Conservation (phyloP, 2,888 invertebrate species). For the Dicranocentrus wangi region DNA sequence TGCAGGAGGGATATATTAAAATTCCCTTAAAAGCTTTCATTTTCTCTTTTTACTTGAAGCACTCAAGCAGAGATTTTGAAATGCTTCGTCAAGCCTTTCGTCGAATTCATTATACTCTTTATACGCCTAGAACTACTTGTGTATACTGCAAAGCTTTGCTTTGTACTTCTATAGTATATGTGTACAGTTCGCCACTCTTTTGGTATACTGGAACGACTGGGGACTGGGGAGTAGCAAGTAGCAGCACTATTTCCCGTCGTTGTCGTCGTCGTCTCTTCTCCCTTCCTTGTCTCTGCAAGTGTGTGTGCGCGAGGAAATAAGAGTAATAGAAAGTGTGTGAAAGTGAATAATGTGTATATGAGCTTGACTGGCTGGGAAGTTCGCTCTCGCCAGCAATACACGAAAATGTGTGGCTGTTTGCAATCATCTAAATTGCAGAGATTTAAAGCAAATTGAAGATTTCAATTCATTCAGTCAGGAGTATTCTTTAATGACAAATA, state of each 20-base stretch:
- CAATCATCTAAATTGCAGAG: slow-evolving; percentile 62
- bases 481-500: slow-evolving; percentile 54
- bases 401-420: slow-evolving; percentile 46
- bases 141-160: too few relatives aligned
- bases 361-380: slow-evolving; percentile 40
- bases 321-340: slow-evolving; percentile 43
- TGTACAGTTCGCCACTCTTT: too few relatives aligned
- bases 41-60: slow-evolving; percentile 25
- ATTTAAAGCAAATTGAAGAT: slow-evolving; percentile 59
- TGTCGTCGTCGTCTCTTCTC: neutral
- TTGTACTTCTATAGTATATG: too few relatives aligned
- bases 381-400: slow-evolving; percentile 43
- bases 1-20: slow-evolving; percentile 26
- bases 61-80: slow-evolving; percentile 32
- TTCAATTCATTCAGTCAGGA: slow-evolving; percentile 45
- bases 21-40: slow-evolving; percentile 46
- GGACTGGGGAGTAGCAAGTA: too few relatives aligned
- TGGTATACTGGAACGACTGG: too few relatives aligned
- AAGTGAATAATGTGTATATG: slow-evolving; percentile 56
- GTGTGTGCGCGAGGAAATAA: slow-evolving; percentile 4
- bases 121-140: neutral
- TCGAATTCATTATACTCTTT: slow-evolving; percentile 21
- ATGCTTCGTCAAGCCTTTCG: slow-evolving; percentile 30
- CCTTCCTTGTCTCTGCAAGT: slow-evolving; percentile 1
- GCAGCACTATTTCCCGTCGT: too few relatives aligned